phyloP scores from a whole-genome alignment of 2,113 vertebrate genomes.

The Oncorhynchus masou region DNA sequence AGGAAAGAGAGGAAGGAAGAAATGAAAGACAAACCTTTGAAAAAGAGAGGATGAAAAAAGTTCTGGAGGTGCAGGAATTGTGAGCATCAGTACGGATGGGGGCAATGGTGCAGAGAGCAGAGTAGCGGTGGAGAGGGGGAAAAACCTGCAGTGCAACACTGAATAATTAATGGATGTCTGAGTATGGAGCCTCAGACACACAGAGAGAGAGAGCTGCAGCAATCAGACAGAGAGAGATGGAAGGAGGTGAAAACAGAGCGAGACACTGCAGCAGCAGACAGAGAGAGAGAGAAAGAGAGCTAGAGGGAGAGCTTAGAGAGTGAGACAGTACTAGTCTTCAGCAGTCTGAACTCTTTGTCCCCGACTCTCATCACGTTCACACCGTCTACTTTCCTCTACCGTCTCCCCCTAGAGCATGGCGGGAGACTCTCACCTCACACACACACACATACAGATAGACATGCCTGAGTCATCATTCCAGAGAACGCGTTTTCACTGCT shows the following conservation, averaged over 20 bases:
- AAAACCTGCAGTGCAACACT: neutral
- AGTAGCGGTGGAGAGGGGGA: neutral
- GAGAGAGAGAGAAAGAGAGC: neutral
- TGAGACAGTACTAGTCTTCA: slow-evolving; percentile 41
- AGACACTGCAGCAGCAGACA: neutral
- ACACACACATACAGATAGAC: too few relatives aligned
- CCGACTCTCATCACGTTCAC: slow-evolving; percentile 30
- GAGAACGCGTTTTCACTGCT: too few relatives aligned
- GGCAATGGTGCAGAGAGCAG: neutral
- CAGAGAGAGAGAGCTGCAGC: too few relatives aligned
- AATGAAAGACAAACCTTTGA: too few relatives aligned
- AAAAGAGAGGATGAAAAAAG: neutral
- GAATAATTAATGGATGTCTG: neutral
- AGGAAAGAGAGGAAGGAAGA: slow-evolving; percentile 24
- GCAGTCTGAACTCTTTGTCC: slow-evolving; percentile 65
- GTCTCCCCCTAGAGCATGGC: neutral
- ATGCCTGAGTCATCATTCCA: too few relatives aligned
- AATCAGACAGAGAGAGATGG: neutral
- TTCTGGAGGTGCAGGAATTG: neutral
- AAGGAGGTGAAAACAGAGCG: neutral
- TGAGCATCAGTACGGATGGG: too few relatives aligned
- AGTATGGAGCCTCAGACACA: neutral
- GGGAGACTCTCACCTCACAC: slow-evolving; percentile 15
- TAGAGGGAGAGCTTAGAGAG: slow-evolving; percentile 21
- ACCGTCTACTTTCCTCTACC: neutral